Evolutionary conservation across 1,140 invertebrate species (phyloP), one percentile per base, ranked within the genome.

Genomic region (Meteorus sp.): DNA sequence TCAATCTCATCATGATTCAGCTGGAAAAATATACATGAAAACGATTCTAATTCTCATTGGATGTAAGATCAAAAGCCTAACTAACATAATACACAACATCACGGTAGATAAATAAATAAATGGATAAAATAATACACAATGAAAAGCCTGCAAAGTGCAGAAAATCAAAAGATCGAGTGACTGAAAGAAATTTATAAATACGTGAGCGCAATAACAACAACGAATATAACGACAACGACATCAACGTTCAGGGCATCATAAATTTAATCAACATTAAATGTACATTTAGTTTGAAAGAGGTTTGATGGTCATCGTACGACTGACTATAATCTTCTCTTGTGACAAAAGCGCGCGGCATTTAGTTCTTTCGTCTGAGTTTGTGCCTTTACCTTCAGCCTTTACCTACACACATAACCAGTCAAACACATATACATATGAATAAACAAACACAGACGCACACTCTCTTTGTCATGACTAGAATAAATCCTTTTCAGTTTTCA

Each of bases 221-320:
- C 19, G 19, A 22, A 20, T 19, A 55, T 29, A 41, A 22, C 33
- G 50, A 53, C 41, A 60, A 25, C 47, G 33, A 55, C 41, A 54
- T 23, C 37, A 59, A 48, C 11, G 31, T 53, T n/a, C n/a, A n/a
- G 27, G 9, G 27, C 15, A 52, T 62, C 56, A 47, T 62, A 62
- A 62, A 59, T 62, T 59, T 59, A 62, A 62, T 62, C 44, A 62
- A 62, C 61, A 62, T 62, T 62, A 62, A 62, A 62, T 59, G 56
- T 56, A 59, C 61, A 62, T n/a, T 62, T 59, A 62, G 48, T 45
- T 50, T 55, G 50, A 48, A 57, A 54, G 44, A 58, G 41, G 29
- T 55, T 55, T 27, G 43, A 53, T 62, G 41, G 56, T 56, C 51
- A 55, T 56, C 23, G 29, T 51, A 37, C 51, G 61, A 62, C 56